Percentiles rank a stretch among this genome's conserved stretches.
These are phyloP conservation scores for Drosophila subsilvestris DNA, from an alignment of 2,888 invertebrate species.

Conservation along the genomic window DNA sequence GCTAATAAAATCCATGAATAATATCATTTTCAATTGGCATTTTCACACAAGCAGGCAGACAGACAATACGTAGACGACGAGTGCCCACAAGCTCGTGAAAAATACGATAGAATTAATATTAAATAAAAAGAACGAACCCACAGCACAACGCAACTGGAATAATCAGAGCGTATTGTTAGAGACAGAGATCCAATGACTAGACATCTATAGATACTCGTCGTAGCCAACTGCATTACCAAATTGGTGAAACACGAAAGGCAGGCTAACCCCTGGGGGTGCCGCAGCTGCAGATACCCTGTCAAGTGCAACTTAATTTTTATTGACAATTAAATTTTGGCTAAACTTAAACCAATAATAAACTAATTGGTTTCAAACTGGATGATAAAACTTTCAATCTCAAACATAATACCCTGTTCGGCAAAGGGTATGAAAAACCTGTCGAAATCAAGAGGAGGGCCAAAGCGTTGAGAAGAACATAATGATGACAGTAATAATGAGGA, in stretches of 20 bases:
- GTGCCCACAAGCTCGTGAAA: constrained; percentile 32
- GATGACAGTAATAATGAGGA: constrained; percentile 34
- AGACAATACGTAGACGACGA: background rate
- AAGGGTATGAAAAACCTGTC: constrained; percentile 24
- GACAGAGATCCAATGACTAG: constrained; percentile 40
- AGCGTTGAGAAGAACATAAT: constrained; percentile 20
- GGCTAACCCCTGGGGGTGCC: background rate
- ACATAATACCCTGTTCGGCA: background rate
- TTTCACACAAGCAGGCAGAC: constrained; percentile 54
- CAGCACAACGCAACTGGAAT: constrained; percentile 46
- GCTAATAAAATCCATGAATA: constrained; percentile 16
- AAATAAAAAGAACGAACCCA: constrained; percentile 25
- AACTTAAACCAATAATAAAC: too few species aligned
- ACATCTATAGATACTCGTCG: background rate
- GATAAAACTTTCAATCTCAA: background rate
- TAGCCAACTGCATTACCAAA: background rate
- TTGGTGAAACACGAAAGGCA: background rate
- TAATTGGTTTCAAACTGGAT: too few species aligned
- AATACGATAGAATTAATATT: constrained; percentile 57
- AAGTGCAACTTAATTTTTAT: too few species aligned
- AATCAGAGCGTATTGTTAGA: constrained; percentile 69
- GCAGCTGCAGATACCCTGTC: background rate
- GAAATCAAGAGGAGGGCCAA: constrained; percentile 4
- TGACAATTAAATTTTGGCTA: too few species aligned
- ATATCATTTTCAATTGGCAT: constrained; percentile 49